These are phyloP conservation scores for Catagonus wagneri DNA, from an alignment of 2,113 vertebrate genomes.

Conservation along the genomic window DNA sequence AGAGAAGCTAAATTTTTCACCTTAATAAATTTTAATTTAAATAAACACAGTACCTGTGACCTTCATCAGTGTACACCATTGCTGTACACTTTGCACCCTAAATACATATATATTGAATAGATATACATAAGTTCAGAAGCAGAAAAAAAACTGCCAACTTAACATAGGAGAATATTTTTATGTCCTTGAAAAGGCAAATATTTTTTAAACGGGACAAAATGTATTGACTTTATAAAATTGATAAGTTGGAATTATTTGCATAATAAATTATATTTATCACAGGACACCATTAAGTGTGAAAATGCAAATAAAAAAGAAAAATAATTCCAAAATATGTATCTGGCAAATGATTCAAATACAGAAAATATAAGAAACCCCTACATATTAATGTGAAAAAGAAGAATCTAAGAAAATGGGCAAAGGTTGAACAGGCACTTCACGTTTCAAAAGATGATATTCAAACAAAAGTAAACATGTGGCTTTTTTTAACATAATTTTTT, in stretches of 20 bases:
- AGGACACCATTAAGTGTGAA: background rate
- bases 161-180: background rate
- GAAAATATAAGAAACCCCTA: background rate
- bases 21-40: background rate
- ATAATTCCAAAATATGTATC: background rate
- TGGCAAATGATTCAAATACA: background rate
- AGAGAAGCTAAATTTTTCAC: background rate
- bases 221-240: background rate
- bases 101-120: background rate
- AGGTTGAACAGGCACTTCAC: background rate
- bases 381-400: background rate
- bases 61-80: background rate
- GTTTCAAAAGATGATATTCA: background rate
- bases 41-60: background rate
- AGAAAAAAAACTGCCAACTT: background rate
- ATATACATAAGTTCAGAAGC: background rate
- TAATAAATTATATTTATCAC: background rate
- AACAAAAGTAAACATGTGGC: background rate
- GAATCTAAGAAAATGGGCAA: background rate
- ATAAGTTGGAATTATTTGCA: background rate
- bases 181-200: background rate
- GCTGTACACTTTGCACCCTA: background rate
- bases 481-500: background rate
- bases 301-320: background rate
- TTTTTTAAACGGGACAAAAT: background rate